These are phyloP conservation scores for Oeneis ivallda DNA, from an alignment of 2,888 invertebrate genomes.

Conservation along the genomic window DNA sequence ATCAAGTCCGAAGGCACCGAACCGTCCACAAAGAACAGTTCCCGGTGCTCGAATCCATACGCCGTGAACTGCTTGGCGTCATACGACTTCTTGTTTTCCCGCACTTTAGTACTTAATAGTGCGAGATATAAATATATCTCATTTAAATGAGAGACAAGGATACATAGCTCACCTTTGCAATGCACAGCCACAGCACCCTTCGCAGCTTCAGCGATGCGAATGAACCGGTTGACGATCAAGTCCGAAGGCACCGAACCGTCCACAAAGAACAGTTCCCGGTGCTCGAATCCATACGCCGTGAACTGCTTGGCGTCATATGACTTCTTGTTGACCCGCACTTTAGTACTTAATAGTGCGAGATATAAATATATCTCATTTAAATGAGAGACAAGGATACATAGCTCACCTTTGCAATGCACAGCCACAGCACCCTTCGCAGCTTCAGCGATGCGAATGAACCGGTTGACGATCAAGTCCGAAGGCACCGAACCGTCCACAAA, in stretches of 20 bases:
- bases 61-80: constrained; percentile 93
- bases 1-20: constrained; percentile 95
- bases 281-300: constrained; percentile 93
- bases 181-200: constrained; percentile 97
- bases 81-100: constrained; percentile 95
- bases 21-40: constrained; percentile 98
- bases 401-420: constrained; percentile 96
- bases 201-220: constrained; percentile 92
- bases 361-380: background rate
- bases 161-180: constrained; percentile 89
- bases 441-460: constrained; percentile 94
- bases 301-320: constrained; percentile 88
- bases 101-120: constrained; percentile 64
- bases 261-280: constrained; percentile 97
- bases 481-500: constrained; percentile 98
- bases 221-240: constrained; percentile 92
- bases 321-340: constrained; percentile 92
- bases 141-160: background rate
- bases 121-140: background rate
- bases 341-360: background rate
- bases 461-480: constrained; percentile 91
- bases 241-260: constrained; percentile 98
- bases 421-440: constrained; percentile 94
- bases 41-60: constrained; percentile 96
- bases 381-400: background rate